Evolutionary conservation across 2,113 vertebrate species (phyloP).

Genomic region (Psephotus haematonotus): DNA sequence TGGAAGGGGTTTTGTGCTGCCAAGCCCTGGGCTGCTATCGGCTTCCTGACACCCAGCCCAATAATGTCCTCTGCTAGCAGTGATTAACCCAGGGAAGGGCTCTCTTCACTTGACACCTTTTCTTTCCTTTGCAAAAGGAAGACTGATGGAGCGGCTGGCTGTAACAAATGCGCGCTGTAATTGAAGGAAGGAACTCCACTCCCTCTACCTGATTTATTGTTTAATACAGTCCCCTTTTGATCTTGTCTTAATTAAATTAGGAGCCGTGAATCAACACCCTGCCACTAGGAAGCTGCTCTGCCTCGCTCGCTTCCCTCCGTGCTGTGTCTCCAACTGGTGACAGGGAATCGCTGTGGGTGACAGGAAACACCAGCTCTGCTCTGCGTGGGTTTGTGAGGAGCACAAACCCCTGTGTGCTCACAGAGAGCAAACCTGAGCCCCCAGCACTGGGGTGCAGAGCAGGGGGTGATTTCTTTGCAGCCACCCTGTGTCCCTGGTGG

Average conservation of each 20-base stretch:
- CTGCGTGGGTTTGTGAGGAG: neutral
- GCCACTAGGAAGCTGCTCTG: neutral
- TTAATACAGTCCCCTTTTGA: conserved; percentile 39
- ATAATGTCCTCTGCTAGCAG: neutral
- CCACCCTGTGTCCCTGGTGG: too few relatives aligned
- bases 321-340: too few relatives aligned
- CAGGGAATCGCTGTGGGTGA: fast-evolving
- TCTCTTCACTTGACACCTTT: neutral
- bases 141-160: neutral
- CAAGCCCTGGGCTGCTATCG: neutral
- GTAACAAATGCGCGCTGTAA: neutral
- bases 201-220: conserved; percentile 40
- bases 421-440: fast-evolving
- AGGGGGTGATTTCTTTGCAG: neutral
- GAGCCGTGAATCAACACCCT: neutral
- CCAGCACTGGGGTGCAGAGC: neutral
- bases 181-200: conserved; percentile 32
- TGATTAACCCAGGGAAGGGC: neutral
- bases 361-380: neutral
- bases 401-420: neutral
- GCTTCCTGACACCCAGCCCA: neutral
- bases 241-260: conserved; percentile 32
- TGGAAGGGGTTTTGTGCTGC: fast-evolving
- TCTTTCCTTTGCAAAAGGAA: neutral
- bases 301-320: neutral